Evolutionary conservation across 2,113 vertebrate genomes (phyloP), one percentile per base, ranked within the genome.

Genomic region (Phrynosoma blainvillii): DNA sequence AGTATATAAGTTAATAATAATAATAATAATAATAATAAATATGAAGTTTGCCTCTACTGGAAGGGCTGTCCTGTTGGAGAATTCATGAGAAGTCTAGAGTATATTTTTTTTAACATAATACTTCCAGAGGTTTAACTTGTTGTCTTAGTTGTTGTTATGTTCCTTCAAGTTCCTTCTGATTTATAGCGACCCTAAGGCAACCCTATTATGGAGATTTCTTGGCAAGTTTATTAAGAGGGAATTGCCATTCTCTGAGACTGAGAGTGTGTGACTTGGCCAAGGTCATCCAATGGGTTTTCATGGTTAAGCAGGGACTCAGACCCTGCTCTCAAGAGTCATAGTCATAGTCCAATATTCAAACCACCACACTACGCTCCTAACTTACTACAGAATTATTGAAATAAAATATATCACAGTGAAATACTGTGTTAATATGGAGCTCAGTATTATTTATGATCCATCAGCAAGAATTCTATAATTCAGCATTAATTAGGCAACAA

Each of bases 401-500:
- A 27, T 36, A 76, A 68, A 76, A 76, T 82, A 11, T 52, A 66
- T 66, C 40, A 25, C 20, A 5, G 71, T 87, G 79, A 87, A 75
- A 65, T 52, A 76, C 56, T 82, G 86, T 87, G 88, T 86, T 87
- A 9, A 87, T 82, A 74, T 9, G 0, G 59, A 94, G 84, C 85
- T 36, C 79, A 62, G 83, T 84, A 88, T 82, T 89, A 66, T 66
- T 91, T 89, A 82, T 78, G 76, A 70, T 79, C 91, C 52, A 78
- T 91, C 88, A 91, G 80, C 80, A 84, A 85, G 54, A 92, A 90
- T 93, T 89, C 92, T 84, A 90, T 92, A 95, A 92, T 91, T 95
- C 90, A 94, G 52, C 90, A 93, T 94, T 96, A 95, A 94, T 92
- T 93, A 91, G 87, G 81, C 87, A 89, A 86, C 87, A 68, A 92